These are phyloP conservation scores for Melipona quadrifasciata DNA, from an alignment of 1,140 invertebrate genomes.

Conservation along the genomic window DNA sequence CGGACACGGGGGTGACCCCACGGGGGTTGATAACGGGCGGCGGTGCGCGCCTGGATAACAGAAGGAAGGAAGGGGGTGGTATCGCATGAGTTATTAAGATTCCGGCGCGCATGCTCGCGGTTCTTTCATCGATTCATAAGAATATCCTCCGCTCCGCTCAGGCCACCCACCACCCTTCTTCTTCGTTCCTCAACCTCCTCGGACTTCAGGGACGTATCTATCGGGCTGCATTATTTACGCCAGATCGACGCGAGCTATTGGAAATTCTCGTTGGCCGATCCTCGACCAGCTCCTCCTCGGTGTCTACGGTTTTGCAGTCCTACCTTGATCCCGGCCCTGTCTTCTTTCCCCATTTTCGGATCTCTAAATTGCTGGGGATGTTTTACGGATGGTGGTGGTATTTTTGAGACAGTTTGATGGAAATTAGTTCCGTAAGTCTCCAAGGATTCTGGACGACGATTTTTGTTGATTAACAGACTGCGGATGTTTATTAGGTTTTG, in stretches of 20 bases:
- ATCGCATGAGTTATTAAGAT: slow-evolving; percentile 81
- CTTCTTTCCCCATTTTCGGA: not conserved
- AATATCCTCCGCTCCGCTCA: slow-evolving; percentile 76
- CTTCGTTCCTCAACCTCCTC: slow-evolving; percentile 43
- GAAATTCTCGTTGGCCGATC: not conserved
- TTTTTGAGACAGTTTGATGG: no score
- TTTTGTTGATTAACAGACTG: no score
- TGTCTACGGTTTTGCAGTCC: not conserved
- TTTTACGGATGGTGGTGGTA: not conserved
- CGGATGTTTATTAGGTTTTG: no score
- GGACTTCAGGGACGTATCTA: slow-evolving; percentile 54
- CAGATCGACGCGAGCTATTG: slow-evolving; percentile 17
- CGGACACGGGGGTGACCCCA: slow-evolving; percentile 35
- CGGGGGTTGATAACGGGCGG: slow-evolving; percentile 61
- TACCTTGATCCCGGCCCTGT: no score
- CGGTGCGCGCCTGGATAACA: slow-evolving; percentile 54
- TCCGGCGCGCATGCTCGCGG: slow-evolving; percentile 78
- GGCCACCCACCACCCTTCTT: slow-evolving; percentile 61
- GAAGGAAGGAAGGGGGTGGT: slow-evolving; percentile 65
- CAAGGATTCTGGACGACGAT: not conserved
- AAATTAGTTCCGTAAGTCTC: no score
- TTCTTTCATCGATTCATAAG: slow-evolving; percentile 81
- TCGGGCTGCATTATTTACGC: slow-evolving; percentile 44
- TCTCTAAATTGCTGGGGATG: not conserved
- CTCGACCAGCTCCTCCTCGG: not conserved